Conservation (phyloP, 2,797 vertebrate species). For the Cyclura pinguis region DNA sequence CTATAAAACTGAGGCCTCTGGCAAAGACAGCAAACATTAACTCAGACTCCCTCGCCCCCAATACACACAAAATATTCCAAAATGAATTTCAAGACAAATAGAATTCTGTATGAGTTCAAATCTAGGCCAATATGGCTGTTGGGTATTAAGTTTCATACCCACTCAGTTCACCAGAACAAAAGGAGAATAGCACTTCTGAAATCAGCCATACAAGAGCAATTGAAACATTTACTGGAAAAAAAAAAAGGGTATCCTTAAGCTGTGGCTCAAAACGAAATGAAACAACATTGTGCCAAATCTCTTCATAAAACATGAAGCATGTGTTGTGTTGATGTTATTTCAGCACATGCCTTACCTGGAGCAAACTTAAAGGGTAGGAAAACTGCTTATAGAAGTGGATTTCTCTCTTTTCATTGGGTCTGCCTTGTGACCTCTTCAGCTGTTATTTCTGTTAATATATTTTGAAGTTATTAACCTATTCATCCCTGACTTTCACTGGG, state of each 20-base stretch:
- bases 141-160: not conserved
- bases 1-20: not conserved
- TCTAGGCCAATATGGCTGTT: not conserved
- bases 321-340: not conserved
- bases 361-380: not conserved
- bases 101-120: conserved; percentile 3
- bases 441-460: conserved; percentile 45
- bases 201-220: not conserved
- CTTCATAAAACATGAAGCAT: not conserved
- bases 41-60: not conserved
- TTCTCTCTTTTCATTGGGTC: not conserved
- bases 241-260: not conserved
- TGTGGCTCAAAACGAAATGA: not conserved
- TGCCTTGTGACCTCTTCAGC: not conserved
- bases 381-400: not conserved
- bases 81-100: not conserved
- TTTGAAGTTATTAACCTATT: conserved; percentile 50
- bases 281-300: not conserved
- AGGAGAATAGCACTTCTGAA: not conserved
- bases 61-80: not conserved
- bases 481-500: conserved; percentile 20
- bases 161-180: conserved; percentile 2
- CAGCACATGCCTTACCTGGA: not conserved
- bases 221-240: not conserved
- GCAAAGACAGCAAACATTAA: conserved; percentile 29